Percentiles rank a stretch among this genome's conserved stretches.
Evolutionary conservation across 2,888 invertebrate species (phyloP).

Genomic region (Lumbricus terrestris): DNA sequence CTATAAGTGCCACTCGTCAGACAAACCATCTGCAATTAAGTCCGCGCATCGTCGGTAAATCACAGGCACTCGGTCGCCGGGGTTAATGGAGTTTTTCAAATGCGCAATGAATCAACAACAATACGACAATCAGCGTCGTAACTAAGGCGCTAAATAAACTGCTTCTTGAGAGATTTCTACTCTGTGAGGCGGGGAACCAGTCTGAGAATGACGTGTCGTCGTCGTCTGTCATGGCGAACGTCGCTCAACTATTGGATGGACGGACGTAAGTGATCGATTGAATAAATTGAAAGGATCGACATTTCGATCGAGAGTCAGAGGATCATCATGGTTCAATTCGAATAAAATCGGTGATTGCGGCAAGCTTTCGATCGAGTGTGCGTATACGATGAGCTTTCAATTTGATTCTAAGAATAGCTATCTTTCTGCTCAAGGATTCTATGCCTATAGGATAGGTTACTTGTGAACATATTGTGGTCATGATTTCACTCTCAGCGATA

Average conservation of each 20-base stretch:
- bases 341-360: not conserved
- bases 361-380: not conserved
- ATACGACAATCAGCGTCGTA: conserved; percentile 16
- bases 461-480: too few relatives aligned
- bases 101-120: conserved; percentile 16
- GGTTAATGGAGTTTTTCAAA: conserved; percentile 7
- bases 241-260: not conserved
- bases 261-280: not conserved
- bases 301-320: not conserved
- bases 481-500: too few relatives aligned
- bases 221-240: conserved; percentile 10
- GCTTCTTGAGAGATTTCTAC: not conserved
- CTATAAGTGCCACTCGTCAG: not conserved
- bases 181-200: not conserved
- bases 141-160: conserved; percentile 7
- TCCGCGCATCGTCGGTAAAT: not conserved
- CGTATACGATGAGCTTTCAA: not conserved
- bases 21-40: conserved; percentile 3
- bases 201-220: not conserved
- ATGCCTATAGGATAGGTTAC: too few relatives aligned
- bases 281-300: not conserved
- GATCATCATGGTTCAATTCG: not conserved
- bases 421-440: too few relatives aligned
- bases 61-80: not conserved
- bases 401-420: not conserved